Evolutionary conservation across 2,797 vertebrate species (phyloP).

Genomic region (Acipenser transmontanus): DNA sequence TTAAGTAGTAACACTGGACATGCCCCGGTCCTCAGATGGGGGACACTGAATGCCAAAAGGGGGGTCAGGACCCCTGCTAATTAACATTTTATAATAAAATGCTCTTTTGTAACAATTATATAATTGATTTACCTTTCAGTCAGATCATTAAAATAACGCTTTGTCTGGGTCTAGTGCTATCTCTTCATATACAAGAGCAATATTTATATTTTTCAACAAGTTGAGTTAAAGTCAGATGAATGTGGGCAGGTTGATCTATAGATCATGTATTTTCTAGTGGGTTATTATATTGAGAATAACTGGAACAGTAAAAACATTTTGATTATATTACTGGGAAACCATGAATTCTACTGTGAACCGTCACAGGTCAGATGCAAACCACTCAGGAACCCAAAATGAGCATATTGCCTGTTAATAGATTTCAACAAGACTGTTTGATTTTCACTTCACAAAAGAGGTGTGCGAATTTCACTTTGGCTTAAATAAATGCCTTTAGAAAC

Average conservation of each 20-base stretch:
- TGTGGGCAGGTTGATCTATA: not conserved
- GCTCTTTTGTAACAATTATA: constrained; percentile 50
- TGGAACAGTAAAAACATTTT: too few species aligned
- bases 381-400: too few species aligned
- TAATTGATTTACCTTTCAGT: constrained; percentile 58
- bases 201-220: constrained; percentile 17
- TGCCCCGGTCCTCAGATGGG: constrained; percentile 87
- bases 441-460: too few species aligned
- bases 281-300: too few species aligned
- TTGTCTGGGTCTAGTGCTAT: constrained; percentile 37
- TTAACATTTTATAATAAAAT: constrained; percentile 68
- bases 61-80: constrained; percentile 78
- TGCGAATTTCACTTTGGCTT: too few species aligned
- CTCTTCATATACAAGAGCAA: constrained; percentile 27
- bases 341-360: too few species aligned
- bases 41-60: constrained; percentile 73
- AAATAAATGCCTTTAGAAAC: too few species aligned
- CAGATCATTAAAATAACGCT: constrained; percentile 26
- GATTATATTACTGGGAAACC: too few species aligned
- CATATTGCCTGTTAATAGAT: too few species aligned
- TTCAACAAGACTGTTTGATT: too few species aligned
- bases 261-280: not conserved
- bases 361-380: too few species aligned
- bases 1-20: constrained; percentile 88
- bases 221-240: not conserved